Evolutionary conservation across 1,140 invertebrate genomes (phyloP).

Genomic region (Musca domestica): DNA sequence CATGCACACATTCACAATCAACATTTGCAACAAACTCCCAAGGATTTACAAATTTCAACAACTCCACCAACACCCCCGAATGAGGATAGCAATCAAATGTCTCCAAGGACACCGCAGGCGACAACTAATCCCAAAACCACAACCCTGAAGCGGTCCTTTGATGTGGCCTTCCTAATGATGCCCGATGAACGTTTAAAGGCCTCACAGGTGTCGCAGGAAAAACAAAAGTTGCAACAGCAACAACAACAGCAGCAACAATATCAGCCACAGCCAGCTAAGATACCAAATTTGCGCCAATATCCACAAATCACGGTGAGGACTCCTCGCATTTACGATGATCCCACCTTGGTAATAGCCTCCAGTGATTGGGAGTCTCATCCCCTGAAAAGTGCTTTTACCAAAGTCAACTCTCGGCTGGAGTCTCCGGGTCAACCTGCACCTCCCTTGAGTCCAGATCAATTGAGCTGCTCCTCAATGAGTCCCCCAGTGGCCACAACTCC

Average conservation of each 20-base stretch:
- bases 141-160: conserved; percentile 73
- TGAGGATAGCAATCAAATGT: conserved; percentile 27
- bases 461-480: conserved; percentile 74
- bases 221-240: conserved; percentile 32
- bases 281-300: conserved; percentile 46
- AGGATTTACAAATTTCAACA: conserved; percentile 40
- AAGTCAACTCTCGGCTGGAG: conserved; percentile 61
- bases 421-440: conserved; percentile 60
- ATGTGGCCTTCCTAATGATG: conserved; percentile 83
- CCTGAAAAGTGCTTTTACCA: conserved; percentile 74
- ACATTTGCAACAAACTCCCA: conserved; percentile 31
- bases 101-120: conserved; percentile 31
- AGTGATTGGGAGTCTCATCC: conserved; percentile 43
- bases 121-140: conserved; percentile 24
- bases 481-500: conserved; percentile 63
- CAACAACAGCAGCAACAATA: conserved; percentile 32
- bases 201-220: conserved; percentile 64
- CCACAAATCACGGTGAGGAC: conserved; percentile 43
- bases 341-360: conserved; percentile 41
- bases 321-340: conserved; percentile 50
- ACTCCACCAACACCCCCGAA: conserved; percentile 27
- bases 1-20: not conserved
- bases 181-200: conserved; percentile 76
- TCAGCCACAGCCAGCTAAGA: conserved; percentile 29
- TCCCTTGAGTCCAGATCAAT: conserved; percentile 71